phyloP scores from a whole-genome alignment of 2,888 invertebrate genomes.

The Leucozona laternaria region DNA sequence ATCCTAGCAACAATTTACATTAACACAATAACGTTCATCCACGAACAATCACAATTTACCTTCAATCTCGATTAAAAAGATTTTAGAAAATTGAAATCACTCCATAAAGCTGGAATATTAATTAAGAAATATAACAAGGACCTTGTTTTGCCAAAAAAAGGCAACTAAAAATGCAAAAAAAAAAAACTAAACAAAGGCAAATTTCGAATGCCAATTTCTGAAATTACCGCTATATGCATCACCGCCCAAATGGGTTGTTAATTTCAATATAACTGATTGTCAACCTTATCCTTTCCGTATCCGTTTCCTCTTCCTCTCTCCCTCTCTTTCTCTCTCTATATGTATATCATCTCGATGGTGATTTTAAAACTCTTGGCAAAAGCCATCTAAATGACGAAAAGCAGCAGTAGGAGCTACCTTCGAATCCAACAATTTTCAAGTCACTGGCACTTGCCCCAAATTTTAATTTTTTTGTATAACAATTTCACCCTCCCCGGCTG shows the following conservation, averaged over 20 bases:
- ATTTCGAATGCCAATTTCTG: constrained; percentile 67
- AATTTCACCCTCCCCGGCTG: constrained; percentile 45
- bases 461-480: constrained; percentile 60
- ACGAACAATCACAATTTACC: constrained; percentile 25
- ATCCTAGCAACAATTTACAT: background rate
- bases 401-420: constrained; percentile 48
- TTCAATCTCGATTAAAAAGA: constrained; percentile 52
- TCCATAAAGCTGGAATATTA: constrained; percentile 57
- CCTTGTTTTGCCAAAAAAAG: constrained; percentile 55
- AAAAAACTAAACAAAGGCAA: constrained; percentile 52
- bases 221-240: constrained; percentile 70
- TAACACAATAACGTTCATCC: background rate
- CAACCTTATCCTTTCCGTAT: constrained; percentile 54
- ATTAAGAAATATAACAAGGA: constrained; percentile 55
- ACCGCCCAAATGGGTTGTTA: constrained; percentile 73
- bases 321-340: background rate
- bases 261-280: constrained; percentile 74
- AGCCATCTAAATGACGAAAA: constrained; percentile 26
- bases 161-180: background rate
- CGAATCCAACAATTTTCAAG: constrained; percentile 57
- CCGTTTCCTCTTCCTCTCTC: constrained; percentile 9
- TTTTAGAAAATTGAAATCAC: constrained; percentile 54
- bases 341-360: background rate
- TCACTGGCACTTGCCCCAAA: constrained; percentile 74
- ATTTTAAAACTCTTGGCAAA: constrained; percentile 36